These are phyloP conservation scores for Protaetia brevitarsis DNA, from an alignment of 1,140 invertebrate genomes.

Conservation along the genomic window DNA sequence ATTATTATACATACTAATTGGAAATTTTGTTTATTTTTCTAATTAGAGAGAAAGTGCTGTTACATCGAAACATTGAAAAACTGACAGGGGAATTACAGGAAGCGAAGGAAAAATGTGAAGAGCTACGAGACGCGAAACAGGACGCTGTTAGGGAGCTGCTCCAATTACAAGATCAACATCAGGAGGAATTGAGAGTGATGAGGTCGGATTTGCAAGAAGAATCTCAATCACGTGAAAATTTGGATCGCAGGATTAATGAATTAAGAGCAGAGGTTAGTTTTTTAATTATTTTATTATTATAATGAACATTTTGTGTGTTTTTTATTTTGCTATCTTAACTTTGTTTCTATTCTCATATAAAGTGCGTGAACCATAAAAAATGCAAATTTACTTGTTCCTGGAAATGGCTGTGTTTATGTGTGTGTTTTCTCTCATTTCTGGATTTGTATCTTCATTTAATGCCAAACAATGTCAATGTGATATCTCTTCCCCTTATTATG, in stretches of 20 bases:
- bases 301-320: too few species aligned
- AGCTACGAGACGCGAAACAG: conserved; percentile 65
- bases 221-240: conserved; percentile 62
- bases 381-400: too few species aligned
- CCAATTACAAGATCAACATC: conserved; percentile 65
- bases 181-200: conserved; percentile 65
- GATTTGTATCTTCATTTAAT: too few species aligned
- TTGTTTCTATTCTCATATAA: neutral
- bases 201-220: conserved; percentile 70
- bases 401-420: too few species aligned
- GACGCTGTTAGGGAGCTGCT: conserved; percentile 67
- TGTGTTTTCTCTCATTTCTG: too few species aligned
- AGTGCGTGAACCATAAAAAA: too few species aligned
- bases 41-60: conserved; percentile 64
- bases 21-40: conserved; percentile 27
- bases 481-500: too few species aligned
- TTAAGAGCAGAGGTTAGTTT: conserved; percentile 62
- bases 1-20: neutral
- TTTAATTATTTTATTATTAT: neutral
- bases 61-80: conserved; percentile 67
- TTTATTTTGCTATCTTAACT: neutral
- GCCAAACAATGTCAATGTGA: too few species aligned
- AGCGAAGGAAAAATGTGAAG: conserved; percentile 67
- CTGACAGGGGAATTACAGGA: conserved; percentile 66
- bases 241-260: conserved; percentile 70